Conservation (phyloP, 2,797 vertebrate genomes). For the Diglossa cyanea region DNA sequence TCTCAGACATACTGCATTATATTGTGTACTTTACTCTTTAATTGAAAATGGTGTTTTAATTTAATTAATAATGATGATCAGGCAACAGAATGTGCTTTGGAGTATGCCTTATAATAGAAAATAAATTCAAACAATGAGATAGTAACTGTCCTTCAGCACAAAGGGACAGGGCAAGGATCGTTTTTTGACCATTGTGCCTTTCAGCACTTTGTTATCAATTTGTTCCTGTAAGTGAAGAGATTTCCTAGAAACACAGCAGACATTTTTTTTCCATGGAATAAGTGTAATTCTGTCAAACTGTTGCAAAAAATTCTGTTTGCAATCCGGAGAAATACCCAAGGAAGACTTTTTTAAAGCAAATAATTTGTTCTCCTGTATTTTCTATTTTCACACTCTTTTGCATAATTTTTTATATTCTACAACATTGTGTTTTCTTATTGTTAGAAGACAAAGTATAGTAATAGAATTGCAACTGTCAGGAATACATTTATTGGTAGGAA, state of each 20-base stretch:
- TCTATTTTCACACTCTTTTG: not conserved
- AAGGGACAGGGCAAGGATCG: not conserved
- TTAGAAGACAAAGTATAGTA: not conserved
- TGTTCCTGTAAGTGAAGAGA: not conserved
- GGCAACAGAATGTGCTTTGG: not conserved
- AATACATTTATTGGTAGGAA: not conserved
- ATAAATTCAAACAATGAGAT: not conserved
- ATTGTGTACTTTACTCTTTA: not conserved
- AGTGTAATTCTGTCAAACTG: not conserved
- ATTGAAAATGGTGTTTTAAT: conserved; percentile 14
- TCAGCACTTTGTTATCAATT: not conserved
- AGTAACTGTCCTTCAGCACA: not conserved
- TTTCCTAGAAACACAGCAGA: not conserved
- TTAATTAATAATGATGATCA: not conserved
- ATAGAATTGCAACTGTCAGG: not conserved
- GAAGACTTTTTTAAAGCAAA: not conserved
- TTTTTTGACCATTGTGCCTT: not conserved
- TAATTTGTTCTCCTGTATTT: not conserved
- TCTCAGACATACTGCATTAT: not conserved
- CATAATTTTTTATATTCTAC: not conserved
- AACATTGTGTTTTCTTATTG: not conserved
- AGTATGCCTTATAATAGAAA: not conserved
- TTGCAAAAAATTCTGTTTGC: not conserved
- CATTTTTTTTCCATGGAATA: not conserved
- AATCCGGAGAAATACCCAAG: not conserved